phyloP scores from a whole-genome alignment of 2,888 invertebrate species.

The Chrysotoxum bicinctum region DNA sequence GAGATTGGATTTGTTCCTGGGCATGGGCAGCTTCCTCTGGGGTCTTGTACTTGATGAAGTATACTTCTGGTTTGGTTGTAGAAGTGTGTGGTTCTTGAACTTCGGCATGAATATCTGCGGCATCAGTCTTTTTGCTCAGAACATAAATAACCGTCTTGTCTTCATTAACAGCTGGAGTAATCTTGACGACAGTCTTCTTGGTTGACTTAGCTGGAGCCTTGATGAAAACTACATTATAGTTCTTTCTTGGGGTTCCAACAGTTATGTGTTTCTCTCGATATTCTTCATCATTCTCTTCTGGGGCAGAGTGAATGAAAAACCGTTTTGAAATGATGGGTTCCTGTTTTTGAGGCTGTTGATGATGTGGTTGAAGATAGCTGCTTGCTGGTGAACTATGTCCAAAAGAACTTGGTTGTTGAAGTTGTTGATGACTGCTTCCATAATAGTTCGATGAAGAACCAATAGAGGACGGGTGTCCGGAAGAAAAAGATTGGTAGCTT shows the following conservation, averaged over 20 bases:
- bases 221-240: constrained; percentile 81
- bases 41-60: constrained; percentile 82
- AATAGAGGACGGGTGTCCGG: constrained; percentile 3
- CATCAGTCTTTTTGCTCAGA: constrained; percentile 80
- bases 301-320: constrained; percentile 81
- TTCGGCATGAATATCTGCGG: constrained; percentile 78
- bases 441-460: constrained; percentile 7
- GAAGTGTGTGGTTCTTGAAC: constrained; percentile 78
- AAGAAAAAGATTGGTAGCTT: constrained; percentile 35
- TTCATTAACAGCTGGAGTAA: constrained; percentile 79
- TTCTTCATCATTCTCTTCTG: constrained; percentile 79
- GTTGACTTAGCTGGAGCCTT: constrained; percentile 79
- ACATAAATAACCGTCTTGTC: constrained; percentile 82
- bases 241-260: constrained; percentile 80
- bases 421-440: constrained; percentile 30
- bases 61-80: constrained; percentile 81
- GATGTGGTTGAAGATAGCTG: constrained; percentile 70
- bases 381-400: constrained; percentile 44
- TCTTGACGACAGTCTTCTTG: constrained; percentile 78
- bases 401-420: constrained; percentile 34
- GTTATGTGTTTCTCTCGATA: constrained; percentile 79
- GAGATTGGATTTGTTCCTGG: constrained; percentile 81
- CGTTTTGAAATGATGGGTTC: constrained; percentile 79
- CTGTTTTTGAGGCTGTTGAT: constrained; percentile 75
- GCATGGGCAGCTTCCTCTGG: constrained; percentile 80